Conservation (phyloP, 2,888 invertebrate species). For the Cinara cedri region DNA sequence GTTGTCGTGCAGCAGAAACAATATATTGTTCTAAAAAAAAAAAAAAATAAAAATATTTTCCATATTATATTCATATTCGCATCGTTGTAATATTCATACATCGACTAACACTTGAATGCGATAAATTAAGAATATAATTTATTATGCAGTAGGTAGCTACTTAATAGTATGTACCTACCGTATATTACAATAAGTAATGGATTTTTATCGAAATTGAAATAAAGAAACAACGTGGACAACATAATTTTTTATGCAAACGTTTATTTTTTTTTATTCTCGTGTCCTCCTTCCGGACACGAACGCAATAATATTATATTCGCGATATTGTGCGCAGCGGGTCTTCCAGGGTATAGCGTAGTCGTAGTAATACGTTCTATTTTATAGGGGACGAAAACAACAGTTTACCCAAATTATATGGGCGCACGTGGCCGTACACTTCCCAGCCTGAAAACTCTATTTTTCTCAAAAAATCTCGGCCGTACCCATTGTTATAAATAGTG, state of each 20-base stretch:
- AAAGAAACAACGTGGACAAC: not conserved
- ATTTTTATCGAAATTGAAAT: conserved; percentile 1
- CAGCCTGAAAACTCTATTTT: conserved; percentile 15
- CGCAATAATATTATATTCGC: not conserved
- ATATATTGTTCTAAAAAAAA: conserved; percentile 6
- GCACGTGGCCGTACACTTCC: conserved; percentile 4
- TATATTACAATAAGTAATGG: not conserved
- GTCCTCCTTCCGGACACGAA: not conserved
- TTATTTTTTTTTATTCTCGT: not conserved
- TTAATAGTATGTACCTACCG: not conserved
- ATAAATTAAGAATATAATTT: conserved; percentile 2
- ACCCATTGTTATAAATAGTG: not conserved
- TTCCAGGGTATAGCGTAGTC: not conserved
- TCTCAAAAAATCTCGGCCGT: not conserved
- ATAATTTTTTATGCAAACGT: not conserved
- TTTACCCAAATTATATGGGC: conserved; percentile 22
- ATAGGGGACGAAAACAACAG: conserved; percentile 13
- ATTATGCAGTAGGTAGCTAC: not conserved
- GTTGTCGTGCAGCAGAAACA: not conserved
- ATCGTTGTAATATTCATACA: not conserved
- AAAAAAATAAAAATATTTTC: conserved; percentile 13
- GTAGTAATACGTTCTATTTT: not conserved
- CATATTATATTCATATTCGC: not conserved
- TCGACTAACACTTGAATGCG: not conserved
- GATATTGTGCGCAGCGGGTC: not conserved